Percentiles rank a stretch among this genome's conserved stretches.
Conservation (phyloP, 2,113 vertebrate genomes). For the Aspiorhynchus laticeps region DNA sequence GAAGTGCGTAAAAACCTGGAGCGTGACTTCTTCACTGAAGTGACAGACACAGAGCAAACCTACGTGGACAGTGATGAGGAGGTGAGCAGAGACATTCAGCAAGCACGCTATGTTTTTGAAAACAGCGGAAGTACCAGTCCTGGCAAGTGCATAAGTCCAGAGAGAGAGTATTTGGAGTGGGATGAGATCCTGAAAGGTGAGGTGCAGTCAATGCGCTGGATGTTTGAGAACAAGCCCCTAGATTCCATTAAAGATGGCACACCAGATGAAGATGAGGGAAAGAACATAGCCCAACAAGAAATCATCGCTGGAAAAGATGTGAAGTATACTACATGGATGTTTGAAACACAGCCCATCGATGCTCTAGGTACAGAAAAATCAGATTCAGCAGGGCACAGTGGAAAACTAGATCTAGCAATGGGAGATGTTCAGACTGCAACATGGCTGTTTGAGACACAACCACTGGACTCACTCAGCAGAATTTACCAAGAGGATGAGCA, state of each 20-base stretch:
- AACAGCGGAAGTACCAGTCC: conserved; percentile 71
- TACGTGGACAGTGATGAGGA: conserved; percentile 66
- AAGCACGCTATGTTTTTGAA: conserved; percentile 82
- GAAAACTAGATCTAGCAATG: conserved; percentile 78
- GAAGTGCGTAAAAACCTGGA: conserved; percentile 84
- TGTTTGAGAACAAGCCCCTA: conserved; percentile 86
- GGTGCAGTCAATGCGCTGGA: conserved; percentile 83
- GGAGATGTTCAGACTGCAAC: conserved; percentile 77
- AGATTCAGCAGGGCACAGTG: conserved; percentile 57
- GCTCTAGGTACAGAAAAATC: conserved; percentile 64
- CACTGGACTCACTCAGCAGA: conserved; percentile 80
- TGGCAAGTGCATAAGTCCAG: conserved; percentile 75
- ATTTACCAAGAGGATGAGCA: conserved; percentile 78
- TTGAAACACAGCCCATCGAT: conserved; percentile 86
- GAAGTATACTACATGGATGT: conserved; percentile 85
- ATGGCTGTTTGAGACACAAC: conserved; percentile 86
- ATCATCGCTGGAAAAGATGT: conserved; percentile 84
- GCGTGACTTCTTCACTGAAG: conserved; percentile 78
- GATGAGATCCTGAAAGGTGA: conserved; percentile 86
- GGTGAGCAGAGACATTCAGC: conserved; percentile 76
- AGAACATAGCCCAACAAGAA: conserved; percentile 80
- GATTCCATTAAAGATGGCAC: conserved; percentile 80
- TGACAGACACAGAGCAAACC: conserved; percentile 73
- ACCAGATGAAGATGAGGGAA: conserved; percentile 72
- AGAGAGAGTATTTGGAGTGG: conserved; percentile 82